Evolutionary conservation across 1,140 invertebrate species (phyloP).

Genomic region (Eueides isabella): DNA sequence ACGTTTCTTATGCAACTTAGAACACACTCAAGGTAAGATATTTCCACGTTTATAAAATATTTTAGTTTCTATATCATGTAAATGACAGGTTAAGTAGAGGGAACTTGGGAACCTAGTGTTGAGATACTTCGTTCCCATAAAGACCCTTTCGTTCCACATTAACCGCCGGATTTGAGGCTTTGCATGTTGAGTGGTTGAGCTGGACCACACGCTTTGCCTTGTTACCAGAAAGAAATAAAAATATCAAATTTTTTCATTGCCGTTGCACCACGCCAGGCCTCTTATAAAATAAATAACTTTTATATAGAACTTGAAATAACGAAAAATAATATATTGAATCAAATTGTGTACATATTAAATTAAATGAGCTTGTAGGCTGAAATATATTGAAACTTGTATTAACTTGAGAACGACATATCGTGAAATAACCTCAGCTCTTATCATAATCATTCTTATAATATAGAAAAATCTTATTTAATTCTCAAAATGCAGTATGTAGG

Average conservation of each 20-base stretch:
- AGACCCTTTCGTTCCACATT: no score
- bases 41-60: background rate
- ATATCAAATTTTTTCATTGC: no score
- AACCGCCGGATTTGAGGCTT: no score
- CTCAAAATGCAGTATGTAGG: constrained; percentile 35
- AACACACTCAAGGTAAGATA: background rate
- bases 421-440: background rate
- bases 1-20: constrained; percentile 14
- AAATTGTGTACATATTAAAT: background rate
- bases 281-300: no score
- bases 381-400: background rate
- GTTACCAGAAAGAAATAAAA: no score
- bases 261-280: no score
- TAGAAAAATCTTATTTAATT: background rate
- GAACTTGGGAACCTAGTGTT: no score
- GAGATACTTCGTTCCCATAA: no score
- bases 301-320: background rate
- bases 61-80: no score
- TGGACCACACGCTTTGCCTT: no score
- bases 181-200: no score
- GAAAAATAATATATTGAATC: background rate
- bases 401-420: background rate
- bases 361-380: background rate
- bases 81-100: no score
- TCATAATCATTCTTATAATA: background rate